Conservation (phyloP, 2,113 vertebrate species). For the Bos taurus region DNA sequence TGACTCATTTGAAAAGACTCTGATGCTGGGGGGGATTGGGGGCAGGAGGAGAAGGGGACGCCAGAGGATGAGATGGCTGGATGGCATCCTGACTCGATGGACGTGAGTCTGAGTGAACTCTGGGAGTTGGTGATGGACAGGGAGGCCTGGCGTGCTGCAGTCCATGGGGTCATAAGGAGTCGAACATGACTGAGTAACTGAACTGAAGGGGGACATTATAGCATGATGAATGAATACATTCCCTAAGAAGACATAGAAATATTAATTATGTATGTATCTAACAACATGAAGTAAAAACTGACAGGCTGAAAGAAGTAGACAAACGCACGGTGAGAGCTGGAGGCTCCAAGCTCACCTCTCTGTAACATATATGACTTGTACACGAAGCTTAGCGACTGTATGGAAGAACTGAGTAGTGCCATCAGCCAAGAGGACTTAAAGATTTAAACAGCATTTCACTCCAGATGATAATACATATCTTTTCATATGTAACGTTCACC, state of each 20-base stretch:
- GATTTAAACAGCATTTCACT: too few relatives aligned
- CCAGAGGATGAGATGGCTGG: background rate
- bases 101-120: background rate
- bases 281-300: background rate
- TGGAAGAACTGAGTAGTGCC: too few relatives aligned
- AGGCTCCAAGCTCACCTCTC: rapidly evolving
- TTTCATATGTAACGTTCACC: background rate
- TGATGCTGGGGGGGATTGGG: too few relatives aligned
- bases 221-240: rapidly evolving
- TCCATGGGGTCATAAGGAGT: background rate
- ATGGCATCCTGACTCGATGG: background rate
- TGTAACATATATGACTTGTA: rapidly evolving
- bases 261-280: background rate
- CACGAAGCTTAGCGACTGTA: rapidly evolving
- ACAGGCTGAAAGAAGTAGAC: background rate
- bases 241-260: rapidly evolving
- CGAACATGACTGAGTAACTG: rapidly evolving
- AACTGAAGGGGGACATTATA: background rate
- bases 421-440: rapidly evolving
- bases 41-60: background rate
- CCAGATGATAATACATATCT: rapidly evolving
- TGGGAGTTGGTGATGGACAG: background rate
- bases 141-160: background rate
- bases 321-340: rapidly evolving
- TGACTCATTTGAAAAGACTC: background rate